Evolutionary conservation across 2,113 vertebrate species (phyloP).

Genomic region (Apeltes quadracus): DNA sequence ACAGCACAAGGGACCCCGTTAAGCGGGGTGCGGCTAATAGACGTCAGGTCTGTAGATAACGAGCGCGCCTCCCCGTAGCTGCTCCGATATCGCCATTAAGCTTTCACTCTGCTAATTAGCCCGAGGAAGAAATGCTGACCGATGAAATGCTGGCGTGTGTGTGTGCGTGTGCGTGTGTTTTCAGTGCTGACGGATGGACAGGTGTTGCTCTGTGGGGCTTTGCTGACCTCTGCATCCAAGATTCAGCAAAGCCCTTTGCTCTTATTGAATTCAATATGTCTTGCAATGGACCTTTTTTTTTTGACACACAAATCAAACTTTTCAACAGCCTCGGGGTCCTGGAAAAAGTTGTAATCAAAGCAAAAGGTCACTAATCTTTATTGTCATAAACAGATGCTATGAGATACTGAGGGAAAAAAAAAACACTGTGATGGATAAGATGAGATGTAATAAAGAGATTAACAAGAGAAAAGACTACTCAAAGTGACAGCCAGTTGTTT

Average conservation of each 20-base stretch:
- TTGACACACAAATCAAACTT: constrained; percentile 46
- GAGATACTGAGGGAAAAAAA: background rate
- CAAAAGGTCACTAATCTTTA: constrained; percentile 41
- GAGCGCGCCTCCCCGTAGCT: constrained; percentile 43
- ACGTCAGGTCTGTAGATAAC: constrained; percentile 52
- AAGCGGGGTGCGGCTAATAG: constrained; percentile 36
- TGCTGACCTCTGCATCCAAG: constrained; percentile 28
- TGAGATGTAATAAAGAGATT: background rate
- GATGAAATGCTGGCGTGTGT: too few relatives aligned
- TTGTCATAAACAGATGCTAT: constrained; percentile 6
- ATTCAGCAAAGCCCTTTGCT: constrained; percentile 8
- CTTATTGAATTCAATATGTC: constrained; percentile 45
- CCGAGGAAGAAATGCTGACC: constrained; percentile 36
- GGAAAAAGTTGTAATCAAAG: constrained; percentile 42
- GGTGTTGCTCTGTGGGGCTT: constrained; percentile 46
- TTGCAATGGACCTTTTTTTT: background rate
- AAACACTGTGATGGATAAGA: background rate
- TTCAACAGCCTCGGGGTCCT: constrained; percentile 14
- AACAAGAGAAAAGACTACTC: background rate
- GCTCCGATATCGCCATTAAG: constrained; percentile 47
- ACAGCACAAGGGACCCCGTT: constrained; percentile 42
- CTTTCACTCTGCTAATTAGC: constrained; percentile 58
- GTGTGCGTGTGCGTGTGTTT: constrained; percentile 11
- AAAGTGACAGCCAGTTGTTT: background rate
- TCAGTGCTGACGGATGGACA: constrained; percentile 57